Evolutionary conservation across 2,888 invertebrate genomes (phyloP), one percentile per base, ranked within the genome.

Genomic region (Patella caerulea): DNA sequence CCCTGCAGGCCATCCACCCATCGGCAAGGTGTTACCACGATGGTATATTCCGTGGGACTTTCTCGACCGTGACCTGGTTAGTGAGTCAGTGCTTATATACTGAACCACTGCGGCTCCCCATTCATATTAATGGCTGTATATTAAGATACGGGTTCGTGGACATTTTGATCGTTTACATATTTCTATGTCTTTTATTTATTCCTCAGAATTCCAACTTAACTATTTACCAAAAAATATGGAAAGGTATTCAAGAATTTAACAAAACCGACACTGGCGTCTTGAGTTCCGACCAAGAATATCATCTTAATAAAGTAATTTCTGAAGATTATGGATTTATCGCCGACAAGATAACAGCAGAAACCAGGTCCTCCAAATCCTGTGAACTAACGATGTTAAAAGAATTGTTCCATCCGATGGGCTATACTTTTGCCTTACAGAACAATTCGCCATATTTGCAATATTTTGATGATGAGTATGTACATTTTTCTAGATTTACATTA

Each of bases 401-500:
- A 71, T 79, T 84, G 17, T 86, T 88, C 76, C 83, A 85, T 12
- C 85, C 87, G 2, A 81, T 87, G 11, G 84, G 85, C 56, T 89
- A 88, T 77, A 85, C 85, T 7, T 81, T 88, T 34, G 84, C 84
- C 5, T 82, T 90, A 17, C 88, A 85, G 2, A 86, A 86, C 29
- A 83, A 86, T 24, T 88, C 90, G 0, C 83, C 86, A 5, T 87
- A 84, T 77, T 82, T 80, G 9, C 77, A 81, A 34, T 79, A 86
- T n/a, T 87, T 90, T 59, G 83, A 86, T 9, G 79, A 87, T n/a
- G 81, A 83, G 90, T 90, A 84, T 87, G 87, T 85, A 56, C 1
- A 19, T 56, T 56, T n/a, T 56, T 56, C 56, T 17, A 34, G 5
- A 34, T 34, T 34, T 34, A 34, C 0, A 34, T 34, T 34, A 4